Percentiles rank a stretch among this genome's conserved stretches.
These are phyloP conservation scores for Drosophila prolongata DNA, from an alignment of 2,888 invertebrate species.

Conservation along the genomic window DNA sequence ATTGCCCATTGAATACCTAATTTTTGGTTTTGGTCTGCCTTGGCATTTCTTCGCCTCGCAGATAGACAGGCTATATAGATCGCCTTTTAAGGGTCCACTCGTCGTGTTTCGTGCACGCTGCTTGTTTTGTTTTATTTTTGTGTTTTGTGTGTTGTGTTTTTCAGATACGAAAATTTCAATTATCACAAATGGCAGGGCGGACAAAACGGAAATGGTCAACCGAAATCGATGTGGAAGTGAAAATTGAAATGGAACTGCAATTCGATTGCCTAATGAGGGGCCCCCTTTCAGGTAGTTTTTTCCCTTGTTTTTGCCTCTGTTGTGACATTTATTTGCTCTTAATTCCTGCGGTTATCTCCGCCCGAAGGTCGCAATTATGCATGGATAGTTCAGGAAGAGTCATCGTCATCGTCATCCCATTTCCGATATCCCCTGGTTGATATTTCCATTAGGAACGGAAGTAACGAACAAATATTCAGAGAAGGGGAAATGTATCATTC, in stretches of 20 bases:
- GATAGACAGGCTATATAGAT: slow-evolving; percentile 15
- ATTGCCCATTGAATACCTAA: slow-evolving; percentile 49
- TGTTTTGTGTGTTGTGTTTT: not conserved
- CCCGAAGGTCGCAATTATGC: slow-evolving; percentile 63
- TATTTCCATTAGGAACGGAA: slow-evolving; percentile 34
- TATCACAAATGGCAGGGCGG: slow-evolving; percentile 3
- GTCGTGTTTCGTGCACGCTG: not conserved
- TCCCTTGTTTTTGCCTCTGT: slow-evolving; percentile 5
- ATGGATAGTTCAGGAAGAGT: slow-evolving; percentile 36
- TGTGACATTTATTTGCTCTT: slow-evolving; percentile 60
- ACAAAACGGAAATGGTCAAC: slow-evolving; percentile 20
- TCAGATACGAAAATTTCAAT: slow-evolving; percentile 10
- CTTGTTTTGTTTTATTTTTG: not conserved
- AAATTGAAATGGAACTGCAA: slow-evolving; percentile 15
- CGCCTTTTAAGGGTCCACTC: slow-evolving; percentile 21
- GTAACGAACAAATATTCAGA: not conserved
- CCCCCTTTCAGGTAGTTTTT: slow-evolving; percentile 23
- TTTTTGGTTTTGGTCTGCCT: slow-evolving; percentile 19
- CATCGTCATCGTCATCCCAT: slow-evolving; percentile 18
- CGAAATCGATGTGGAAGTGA: slow-evolving; percentile 16
- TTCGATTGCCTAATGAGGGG: slow-evolving; percentile 28
- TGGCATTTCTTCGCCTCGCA: slow-evolving; percentile 15
- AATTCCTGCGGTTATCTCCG: slow-evolving; percentile 28
- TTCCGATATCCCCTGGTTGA: slow-evolving; percentile 7
- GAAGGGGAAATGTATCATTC: not conserved